phyloP scores from a whole-genome alignment of 2,888 invertebrate species.

The Epinotia ramella region DNA sequence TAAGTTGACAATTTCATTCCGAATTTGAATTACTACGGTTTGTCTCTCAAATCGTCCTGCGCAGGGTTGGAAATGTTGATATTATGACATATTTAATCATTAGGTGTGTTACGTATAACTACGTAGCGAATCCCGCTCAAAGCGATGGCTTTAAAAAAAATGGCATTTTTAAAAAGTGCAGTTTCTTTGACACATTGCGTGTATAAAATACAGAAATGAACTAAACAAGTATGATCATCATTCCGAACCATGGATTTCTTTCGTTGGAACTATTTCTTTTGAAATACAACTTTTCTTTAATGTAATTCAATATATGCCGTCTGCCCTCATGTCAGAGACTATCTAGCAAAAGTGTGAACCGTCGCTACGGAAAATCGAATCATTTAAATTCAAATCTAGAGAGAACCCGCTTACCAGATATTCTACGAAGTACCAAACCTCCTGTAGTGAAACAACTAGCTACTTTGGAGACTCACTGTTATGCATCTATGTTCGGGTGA shows the following conservation, averaged over 20 bases:
- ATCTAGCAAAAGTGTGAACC: not conserved
- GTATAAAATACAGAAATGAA: too few species aligned
- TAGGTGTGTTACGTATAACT: not conserved
- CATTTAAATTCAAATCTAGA: not conserved
- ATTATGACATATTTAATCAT: not conserved
- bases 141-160: too few species aligned
- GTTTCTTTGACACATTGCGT: too few species aligned
- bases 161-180: too few species aligned
- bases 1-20: slow-evolving; percentile 46
- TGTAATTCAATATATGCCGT: not conserved
- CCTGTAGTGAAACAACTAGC: not conserved
- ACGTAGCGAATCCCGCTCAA: too few species aligned
- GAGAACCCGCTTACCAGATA: not conserved
- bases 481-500: not conserved
- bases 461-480: not conserved
- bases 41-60: not conserved
- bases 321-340: slow-evolving; percentile 4
- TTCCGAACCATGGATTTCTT: not conserved
- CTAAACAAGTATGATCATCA: too few species aligned
- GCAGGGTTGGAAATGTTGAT: not conserved
- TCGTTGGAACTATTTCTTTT: not conserved
- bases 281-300: not conserved
- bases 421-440: not conserved
- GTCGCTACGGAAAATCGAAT: slow-evolving; percentile 4
- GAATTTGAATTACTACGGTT: slow-evolving; percentile 5